Conservation (phyloP, 2,113 vertebrate genomes). For the Petroica traversi region DNA sequence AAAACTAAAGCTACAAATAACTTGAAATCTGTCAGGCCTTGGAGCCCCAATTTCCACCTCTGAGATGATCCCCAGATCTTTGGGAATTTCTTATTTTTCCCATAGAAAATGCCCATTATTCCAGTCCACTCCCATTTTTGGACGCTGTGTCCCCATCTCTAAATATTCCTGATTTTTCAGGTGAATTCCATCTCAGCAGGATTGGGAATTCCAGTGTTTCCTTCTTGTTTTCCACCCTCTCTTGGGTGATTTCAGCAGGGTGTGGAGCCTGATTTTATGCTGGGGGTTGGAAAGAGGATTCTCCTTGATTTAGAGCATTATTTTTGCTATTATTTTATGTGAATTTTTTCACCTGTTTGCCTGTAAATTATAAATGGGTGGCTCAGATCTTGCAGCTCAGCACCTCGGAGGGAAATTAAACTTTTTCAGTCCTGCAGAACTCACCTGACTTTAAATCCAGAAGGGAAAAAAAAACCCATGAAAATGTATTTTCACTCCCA, state of each 20-base stretch:
- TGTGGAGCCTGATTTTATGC: background rate
- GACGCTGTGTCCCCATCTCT: too few relatives aligned
- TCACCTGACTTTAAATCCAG: background rate
- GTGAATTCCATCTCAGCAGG: background rate
- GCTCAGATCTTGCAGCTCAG: background rate
- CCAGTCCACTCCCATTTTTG: too few relatives aligned
- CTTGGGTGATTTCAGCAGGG: fast-evolving
- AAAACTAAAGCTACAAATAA: too few relatives aligned
- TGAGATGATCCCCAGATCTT: too few relatives aligned
- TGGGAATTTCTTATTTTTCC: too few relatives aligned
- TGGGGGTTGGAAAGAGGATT: background rate
- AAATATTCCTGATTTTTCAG: too few relatives aligned
- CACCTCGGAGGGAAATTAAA: background rate
- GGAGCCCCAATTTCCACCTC: too few relatives aligned
- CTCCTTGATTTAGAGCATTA: fast-evolving
- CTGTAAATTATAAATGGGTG: background rate
- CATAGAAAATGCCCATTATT: too few relatives aligned
- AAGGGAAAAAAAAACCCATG: background rate
- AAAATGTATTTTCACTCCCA: fast-evolving
- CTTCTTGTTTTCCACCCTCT: background rate
- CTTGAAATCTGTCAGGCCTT: too few relatives aligned
- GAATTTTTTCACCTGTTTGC: background rate
- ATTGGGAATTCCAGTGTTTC: background rate
- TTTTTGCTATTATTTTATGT: background rate
- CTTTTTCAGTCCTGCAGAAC: background rate